Conservation (phyloP, 2,113 vertebrate species). For the Oryzias melastigma region DNA sequence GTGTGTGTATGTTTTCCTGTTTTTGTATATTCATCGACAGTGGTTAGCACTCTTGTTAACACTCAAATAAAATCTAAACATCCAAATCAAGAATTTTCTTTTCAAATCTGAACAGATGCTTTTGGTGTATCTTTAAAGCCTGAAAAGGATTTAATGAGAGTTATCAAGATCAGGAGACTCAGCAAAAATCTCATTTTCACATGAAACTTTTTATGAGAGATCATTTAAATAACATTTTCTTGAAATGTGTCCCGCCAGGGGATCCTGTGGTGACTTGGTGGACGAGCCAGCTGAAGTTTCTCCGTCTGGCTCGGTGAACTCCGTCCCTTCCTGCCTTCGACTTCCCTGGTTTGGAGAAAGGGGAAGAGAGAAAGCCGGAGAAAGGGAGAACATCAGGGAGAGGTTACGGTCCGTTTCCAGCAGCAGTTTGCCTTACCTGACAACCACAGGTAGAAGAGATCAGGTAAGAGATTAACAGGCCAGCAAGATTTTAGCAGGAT, state of each 20-base stretch:
- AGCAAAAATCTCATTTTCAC: too few species aligned
- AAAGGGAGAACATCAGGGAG: constrained; percentile 54
- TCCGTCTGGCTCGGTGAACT: constrained; percentile 80
- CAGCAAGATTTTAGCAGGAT: neutral
- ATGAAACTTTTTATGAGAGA: neutral
- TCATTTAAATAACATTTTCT: neutral
- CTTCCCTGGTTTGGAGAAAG: constrained; percentile 89
- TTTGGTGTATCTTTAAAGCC: too few species aligned
- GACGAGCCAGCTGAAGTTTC: constrained; percentile 76
- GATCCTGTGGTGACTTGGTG: constrained; percentile 78
- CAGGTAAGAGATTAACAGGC: constrained; percentile 59
- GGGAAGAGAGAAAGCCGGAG: constrained; percentile 63
- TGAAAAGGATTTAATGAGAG: too few species aligned
- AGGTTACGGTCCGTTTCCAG: constrained; percentile 74
- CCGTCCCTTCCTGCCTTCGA: constrained; percentile 87
- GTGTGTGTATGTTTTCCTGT: too few species aligned
- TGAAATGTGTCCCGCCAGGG: constrained; percentile 53
- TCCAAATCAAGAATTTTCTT: too few species aligned
- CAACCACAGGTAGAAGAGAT: constrained; percentile 72
- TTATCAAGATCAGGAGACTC: too few species aligned
- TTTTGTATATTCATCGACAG: too few species aligned
- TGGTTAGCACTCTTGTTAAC: too few species aligned
- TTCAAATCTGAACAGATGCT: too few species aligned
- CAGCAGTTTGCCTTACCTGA: constrained; percentile 78
- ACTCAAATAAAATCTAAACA: too few species aligned